phyloP scores from a whole-genome alignment of 2,113 vertebrate genomes.

The Spea bombifrons region DNA sequence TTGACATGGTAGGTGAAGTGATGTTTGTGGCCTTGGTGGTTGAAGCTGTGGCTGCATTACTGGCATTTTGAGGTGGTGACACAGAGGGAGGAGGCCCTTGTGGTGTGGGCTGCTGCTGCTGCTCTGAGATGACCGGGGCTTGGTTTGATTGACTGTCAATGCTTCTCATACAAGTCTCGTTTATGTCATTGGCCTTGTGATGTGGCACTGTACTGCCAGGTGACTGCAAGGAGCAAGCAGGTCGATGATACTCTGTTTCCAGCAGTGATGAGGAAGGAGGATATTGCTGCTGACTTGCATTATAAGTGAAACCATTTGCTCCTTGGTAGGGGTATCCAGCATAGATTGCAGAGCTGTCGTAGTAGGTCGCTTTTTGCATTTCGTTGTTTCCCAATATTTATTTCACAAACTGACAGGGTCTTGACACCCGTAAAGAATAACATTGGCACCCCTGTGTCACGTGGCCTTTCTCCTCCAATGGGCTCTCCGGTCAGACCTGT shows the following conservation, averaged over 20 bases:
- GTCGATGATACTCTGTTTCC: conserved; percentile 92
- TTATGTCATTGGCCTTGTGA: conserved; percentile 85
- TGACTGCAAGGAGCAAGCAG: conserved; percentile 93
- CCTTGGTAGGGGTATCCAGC: conserved; percentile 97
- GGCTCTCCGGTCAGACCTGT: conserved; percentile 90
- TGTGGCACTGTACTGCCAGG: conserved; percentile 77
- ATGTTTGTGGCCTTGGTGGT: conserved; percentile 75
- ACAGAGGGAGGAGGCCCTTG: conserved; percentile 70
- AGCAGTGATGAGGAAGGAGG: conserved; percentile 82
- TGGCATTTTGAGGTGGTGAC: conserved; percentile 82
- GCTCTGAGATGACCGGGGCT: conserved; percentile 72
- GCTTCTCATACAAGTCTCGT: conserved; percentile 84
- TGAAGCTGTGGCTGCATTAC: conserved; percentile 71
- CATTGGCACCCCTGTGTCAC: conserved; percentile 99
- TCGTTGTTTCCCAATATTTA: conserved; percentile 98
- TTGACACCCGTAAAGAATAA: conserved; percentile 99
- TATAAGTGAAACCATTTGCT: conserved; percentile 97
- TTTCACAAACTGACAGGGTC: conserved; percentile 98
- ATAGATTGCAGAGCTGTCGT: conserved; percentile 98
- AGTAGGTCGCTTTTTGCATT: conserved; percentile 99
- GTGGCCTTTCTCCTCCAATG: conserved; percentile 96
- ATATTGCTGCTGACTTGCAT: conserved; percentile 95
- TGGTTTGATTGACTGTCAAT: conserved; percentile 75
- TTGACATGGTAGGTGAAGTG: conserved; percentile 81
- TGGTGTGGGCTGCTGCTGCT: conserved; percentile 67